These are phyloP conservation scores for Slavum lentiscoides DNA, from an alignment of 2,888 invertebrate genomes.

Conservation along the genomic window DNA sequence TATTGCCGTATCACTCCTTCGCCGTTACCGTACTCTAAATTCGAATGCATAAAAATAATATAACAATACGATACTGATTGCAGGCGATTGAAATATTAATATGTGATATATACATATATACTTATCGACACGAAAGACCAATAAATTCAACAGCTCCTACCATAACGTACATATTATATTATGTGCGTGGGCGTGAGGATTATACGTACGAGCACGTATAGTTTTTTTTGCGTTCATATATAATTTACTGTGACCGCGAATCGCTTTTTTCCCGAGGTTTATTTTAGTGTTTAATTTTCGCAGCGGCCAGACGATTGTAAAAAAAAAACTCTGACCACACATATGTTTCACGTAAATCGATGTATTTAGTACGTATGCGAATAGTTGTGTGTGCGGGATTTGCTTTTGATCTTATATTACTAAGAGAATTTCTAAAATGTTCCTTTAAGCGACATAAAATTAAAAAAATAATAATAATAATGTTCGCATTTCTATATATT, in stretches of 20 bases:
- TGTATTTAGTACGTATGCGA: neutral
- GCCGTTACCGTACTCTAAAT: too few relatives aligned
- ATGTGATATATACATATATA: neutral
- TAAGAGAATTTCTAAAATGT: too few relatives aligned
- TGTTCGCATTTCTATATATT: too few relatives aligned
- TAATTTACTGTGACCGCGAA: neutral
- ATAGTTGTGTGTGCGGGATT: neutral
- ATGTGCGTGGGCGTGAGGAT: too few relatives aligned
- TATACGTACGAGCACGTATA: too few relatives aligned
- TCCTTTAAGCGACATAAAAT: too few relatives aligned
- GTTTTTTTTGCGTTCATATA: neutral
- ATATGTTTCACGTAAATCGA: neutral
- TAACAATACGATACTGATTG: neutral
- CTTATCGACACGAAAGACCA: too few relatives aligned
- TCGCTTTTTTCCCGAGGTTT: constrained; percentile 2
- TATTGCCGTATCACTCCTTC: too few relatives aligned
- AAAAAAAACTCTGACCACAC: neutral
- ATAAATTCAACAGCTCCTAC: too few relatives aligned
- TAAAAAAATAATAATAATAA: too few relatives aligned
- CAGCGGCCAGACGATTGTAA: neutral
- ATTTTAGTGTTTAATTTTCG: constrained; percentile 4
- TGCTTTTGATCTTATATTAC: neutral
- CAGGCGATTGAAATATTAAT: neutral
- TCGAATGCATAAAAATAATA: too few relatives aligned
- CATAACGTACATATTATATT: too few relatives aligned